Evolutionary conservation across 2,113 vertebrate genomes (phyloP).

Genomic region (Picathartes gymnocephalus): DNA sequence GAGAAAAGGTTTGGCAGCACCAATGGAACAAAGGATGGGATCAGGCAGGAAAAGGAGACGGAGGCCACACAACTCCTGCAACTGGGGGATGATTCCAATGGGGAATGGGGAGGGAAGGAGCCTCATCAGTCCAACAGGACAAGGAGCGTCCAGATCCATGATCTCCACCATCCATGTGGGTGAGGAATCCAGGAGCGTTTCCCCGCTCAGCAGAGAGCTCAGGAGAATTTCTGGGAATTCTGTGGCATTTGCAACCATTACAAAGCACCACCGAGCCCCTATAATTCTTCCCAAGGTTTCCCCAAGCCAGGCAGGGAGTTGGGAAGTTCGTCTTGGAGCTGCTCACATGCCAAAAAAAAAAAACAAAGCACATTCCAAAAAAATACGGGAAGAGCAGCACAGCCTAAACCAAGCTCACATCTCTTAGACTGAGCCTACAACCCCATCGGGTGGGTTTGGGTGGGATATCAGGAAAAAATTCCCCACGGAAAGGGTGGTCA

Average conservation of each 20-base stretch:
- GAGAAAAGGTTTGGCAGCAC: not conserved
- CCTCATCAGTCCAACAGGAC: not conserved
- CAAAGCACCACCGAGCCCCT: not conserved
- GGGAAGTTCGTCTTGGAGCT: not conserved
- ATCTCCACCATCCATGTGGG: fast-evolving
- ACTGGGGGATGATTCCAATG: too few relatives aligned
- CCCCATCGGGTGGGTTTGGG: not conserved
- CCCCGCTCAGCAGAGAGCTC: not conserved
- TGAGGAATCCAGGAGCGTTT: not conserved
- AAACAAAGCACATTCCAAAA: not conserved
- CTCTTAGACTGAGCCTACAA: not conserved
- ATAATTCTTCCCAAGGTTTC: not conserved
- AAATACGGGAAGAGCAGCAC: not conserved
- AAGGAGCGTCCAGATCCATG: fast-evolving
- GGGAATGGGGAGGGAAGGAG: not conserved
- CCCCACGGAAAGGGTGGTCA: not conserved
- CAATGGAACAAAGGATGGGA: not conserved
- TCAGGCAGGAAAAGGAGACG: not conserved
- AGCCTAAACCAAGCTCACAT: not conserved
- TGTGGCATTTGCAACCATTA: not conserved
- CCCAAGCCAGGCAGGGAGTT: not conserved
- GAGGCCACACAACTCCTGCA: not conserved
- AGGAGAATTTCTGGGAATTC: not conserved
- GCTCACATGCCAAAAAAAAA: not conserved
- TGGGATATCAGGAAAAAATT: not conserved